Base-by-base conservation (phyloP, 2,113 vertebrate species). In the Tetrax tetrax region DNA sequence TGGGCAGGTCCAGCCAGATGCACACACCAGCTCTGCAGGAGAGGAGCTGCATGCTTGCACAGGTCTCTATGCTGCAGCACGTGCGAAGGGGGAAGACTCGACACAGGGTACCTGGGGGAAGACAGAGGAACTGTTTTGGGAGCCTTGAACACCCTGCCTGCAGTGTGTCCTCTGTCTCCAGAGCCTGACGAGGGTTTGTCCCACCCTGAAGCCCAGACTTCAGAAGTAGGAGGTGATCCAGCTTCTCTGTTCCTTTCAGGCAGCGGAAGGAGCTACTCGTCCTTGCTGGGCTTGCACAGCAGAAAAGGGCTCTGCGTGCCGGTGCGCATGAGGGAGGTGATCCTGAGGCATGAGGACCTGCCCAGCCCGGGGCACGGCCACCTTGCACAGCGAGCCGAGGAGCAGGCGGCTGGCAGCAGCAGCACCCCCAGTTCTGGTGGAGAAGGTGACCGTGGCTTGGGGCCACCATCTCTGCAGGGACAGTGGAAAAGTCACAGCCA, bases 1-100 rank as follows among this genome's bases (percentile, higher is more conserved):
- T 22, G 35, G 54, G 64, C 27, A 51, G 8, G 47, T 10, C 48
- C n/a, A 8, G 18, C 47, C 45, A n/a, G 75, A 38, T 3, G 19
- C 33, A 20, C 9, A 14, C 38, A 27, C 10, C 33, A 14, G 33
- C 21, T 20, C 29, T 29, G 38, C 31, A 8, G 37, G 41, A 68
- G 35, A 35, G 53, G 43, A 50, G 51, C 61, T 0, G 4, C 53
- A 7, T 0, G 2, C 6, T 4, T 31, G 43, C 35, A n/a, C 3
- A 6, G 53, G 27, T 47, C 28, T 35, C 38, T 27, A 1, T 27
- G 18, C 33, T 23, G 21, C 56, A 54, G 38, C 28, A 45, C 6
- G 0, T 38, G 56, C 19, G 8, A 24, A 33, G 45, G 38, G 65
- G 28, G 54, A 53, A 25, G 33, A 22, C 21, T 21, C 27, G 53